phyloP scores from a whole-genome alignment of 2,888 invertebrate species.

The Adineta ricciae region DNA sequence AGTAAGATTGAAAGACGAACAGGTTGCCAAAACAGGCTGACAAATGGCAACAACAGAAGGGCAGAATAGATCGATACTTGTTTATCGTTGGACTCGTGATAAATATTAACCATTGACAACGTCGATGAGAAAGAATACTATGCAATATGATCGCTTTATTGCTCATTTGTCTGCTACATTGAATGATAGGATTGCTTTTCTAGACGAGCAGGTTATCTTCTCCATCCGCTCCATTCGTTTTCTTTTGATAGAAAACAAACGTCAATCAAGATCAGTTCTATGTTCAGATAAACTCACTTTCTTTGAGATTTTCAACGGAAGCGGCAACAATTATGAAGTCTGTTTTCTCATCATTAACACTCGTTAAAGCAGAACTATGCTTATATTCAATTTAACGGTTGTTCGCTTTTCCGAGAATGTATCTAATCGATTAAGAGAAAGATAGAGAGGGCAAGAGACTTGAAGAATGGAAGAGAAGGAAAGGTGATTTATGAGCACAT shows the following conservation, averaged over 20 bases:
- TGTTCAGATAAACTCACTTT: neutral
- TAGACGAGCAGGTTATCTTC: neutral
- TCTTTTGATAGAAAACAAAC: neutral
- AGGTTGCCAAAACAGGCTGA: neutral
- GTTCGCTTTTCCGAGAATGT: neutral
- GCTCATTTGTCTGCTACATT: neutral
- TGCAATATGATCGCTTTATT: neutral
- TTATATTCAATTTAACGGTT: conserved; percentile 17
- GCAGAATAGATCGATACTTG: neutral
- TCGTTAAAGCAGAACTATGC: neutral
- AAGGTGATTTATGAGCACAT: conserved; percentile 18
- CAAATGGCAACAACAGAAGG: neutral
- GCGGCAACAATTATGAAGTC: neutral
- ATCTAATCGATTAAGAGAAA: neutral
- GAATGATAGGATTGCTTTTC: neutral
- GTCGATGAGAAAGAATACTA: neutral
- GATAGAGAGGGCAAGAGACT: neutral
- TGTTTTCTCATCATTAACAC: conserved; percentile 18
- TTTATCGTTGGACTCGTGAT: neutral
- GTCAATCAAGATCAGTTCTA: neutral
- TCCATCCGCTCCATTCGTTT: neutral
- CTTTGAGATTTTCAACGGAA: neutral
- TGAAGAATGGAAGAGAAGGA: neutral
- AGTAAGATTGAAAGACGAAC: neutral
- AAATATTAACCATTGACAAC: neutral